phyloP scores from a whole-genome alignment of 2,113 vertebrate genomes.

The Drymodes brunneopygia region DNA sequence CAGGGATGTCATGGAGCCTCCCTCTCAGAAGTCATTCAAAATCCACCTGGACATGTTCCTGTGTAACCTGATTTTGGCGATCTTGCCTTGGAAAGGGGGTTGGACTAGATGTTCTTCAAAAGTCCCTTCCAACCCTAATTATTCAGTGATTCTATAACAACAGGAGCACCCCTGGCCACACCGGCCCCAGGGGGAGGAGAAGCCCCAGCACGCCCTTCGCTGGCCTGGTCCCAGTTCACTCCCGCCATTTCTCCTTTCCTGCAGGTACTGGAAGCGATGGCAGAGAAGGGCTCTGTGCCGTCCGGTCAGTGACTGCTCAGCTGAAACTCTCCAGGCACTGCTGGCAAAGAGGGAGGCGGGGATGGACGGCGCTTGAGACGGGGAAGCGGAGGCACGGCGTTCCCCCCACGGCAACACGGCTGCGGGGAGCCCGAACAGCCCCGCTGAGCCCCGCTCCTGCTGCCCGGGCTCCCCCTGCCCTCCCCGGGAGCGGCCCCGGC shows the following conservation, averaged over 20 bases:
- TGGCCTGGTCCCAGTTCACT: background rate
- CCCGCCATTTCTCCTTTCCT: background rate
- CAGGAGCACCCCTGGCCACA: too few species aligned
- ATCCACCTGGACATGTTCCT: fast-evolving
- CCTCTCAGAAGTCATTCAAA: background rate
- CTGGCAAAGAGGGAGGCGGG: background rate
- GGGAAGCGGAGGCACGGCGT: fast-evolving
- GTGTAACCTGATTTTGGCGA: background rate
- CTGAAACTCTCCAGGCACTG: background rate
- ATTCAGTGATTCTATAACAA: background rate
- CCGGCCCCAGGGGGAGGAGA: fast-evolving
- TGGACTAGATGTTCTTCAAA: background rate
- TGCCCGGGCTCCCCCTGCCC: fast-evolving
- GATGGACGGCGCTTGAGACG: fast-evolving
- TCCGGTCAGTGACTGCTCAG: background rate
- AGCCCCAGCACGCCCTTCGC: background rate
- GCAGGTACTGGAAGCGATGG: background rate
- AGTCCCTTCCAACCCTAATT: background rate
- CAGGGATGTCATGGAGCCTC: too few species aligned
- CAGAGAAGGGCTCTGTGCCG: too few species aligned
- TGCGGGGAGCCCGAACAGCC: fast-evolving
- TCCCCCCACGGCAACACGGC: background rate
- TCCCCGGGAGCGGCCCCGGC: too few species aligned
- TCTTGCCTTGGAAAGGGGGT: background rate
- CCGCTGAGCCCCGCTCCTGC: background rate